A percentile compares a stretch with the other conserved stretches of the same genome.
These are phyloP conservation scores for Acanthochromis polyacanthus DNA, from an alignment of 2,113 vertebrate species.

Conservation along the genomic window DNA sequence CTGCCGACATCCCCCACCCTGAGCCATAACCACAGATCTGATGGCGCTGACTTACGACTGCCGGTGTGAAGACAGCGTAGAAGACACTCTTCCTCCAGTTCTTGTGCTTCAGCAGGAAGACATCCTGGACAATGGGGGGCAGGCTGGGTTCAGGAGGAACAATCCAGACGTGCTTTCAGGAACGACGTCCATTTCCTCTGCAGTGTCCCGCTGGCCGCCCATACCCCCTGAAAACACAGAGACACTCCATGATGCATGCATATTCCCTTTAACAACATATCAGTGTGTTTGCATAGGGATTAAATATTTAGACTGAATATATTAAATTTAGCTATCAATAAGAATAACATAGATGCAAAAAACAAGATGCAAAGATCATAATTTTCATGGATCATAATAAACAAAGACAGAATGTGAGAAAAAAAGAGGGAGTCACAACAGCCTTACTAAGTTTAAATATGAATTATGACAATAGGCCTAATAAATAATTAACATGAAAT, in stretches of 20 bases:
- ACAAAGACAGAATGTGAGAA: too few relatives aligned
- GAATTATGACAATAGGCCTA: too few relatives aligned
- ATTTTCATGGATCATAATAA: too few relatives aligned
- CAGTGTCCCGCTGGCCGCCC: constrained; percentile 82
- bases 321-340: too few relatives aligned
- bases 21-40: neutral
- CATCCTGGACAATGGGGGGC: constrained; percentile 84
- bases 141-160: constrained; percentile 82
- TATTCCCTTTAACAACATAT: constrained; percentile 7
- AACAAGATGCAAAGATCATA: too few relatives aligned
- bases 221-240: constrained; percentile 79
- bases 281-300: too few relatives aligned
- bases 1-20: neutral
- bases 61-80: constrained; percentile 82
- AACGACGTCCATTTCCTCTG: constrained; percentile 87
- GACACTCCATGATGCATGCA: constrained; percentile 9
- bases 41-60: constrained; percentile 81
- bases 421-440: too few relatives aligned
- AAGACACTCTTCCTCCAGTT: constrained; percentile 84
- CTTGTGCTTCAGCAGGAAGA: constrained; percentile 83
- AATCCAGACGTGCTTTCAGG: constrained; percentile 85
- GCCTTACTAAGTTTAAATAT: too few relatives aligned
- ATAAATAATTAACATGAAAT: too few relatives aligned
- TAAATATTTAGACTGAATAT: too few relatives aligned
- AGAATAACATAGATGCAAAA: too few relatives aligned